Percentiles rank a stretch among this genome's conserved stretches.
phyloP scores from a whole-genome alignment of 2,113 vertebrate genomes.

The Xyliphius kryptos region DNA sequence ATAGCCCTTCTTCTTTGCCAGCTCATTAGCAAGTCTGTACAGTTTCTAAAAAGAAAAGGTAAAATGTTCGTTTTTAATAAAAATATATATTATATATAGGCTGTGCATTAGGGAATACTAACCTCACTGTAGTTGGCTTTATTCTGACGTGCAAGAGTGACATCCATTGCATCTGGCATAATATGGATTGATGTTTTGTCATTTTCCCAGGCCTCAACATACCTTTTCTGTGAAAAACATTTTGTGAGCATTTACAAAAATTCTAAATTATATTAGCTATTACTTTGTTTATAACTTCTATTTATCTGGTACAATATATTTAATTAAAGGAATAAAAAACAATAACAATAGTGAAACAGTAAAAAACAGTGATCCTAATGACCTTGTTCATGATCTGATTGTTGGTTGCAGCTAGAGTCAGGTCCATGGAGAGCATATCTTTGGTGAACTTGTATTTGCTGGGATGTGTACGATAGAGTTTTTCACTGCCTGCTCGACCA shows the following conservation, averaged over 20 bases:
- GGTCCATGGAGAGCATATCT: slow-evolving; percentile 83
- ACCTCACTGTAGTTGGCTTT: slow-evolving; percentile 71
- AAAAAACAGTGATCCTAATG: too few species aligned
- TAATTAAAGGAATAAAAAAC: too few species aligned
- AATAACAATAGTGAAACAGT: too few species aligned
- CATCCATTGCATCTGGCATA: slow-evolving; percentile 80
- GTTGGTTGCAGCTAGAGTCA: slow-evolving; percentile 80
- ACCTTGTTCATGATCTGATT: slow-evolving; percentile 91
- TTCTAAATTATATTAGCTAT: too few species aligned
- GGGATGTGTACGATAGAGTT: slow-evolving; percentile 80
- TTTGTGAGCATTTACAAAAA: neutral
- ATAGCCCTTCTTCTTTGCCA: slow-evolving; percentile 79
- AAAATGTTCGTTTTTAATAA: slow-evolving; percentile 8
- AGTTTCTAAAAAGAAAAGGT: slow-evolving; percentile 72
- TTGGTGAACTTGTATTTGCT: slow-evolving; percentile 81
- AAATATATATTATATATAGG: too few species aligned
- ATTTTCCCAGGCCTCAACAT: slow-evolving; percentile 76
- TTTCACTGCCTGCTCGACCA: slow-evolving; percentile 76
- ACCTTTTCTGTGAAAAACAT: slow-evolving; percentile 62
- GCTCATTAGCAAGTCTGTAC: slow-evolving; percentile 75
- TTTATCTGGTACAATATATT: too few species aligned
- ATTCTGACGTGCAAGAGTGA: slow-evolving; percentile 78
- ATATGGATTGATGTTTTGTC: slow-evolving; percentile 78
- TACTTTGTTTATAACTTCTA: too few species aligned
- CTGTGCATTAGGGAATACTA: too few species aligned